A percentile compares a stretch with the other conserved stretches of the same genome.
Evolutionary conservation across 1,140 invertebrate species (phyloP).

Genomic region (Harpegnathos saltator): DNA sequence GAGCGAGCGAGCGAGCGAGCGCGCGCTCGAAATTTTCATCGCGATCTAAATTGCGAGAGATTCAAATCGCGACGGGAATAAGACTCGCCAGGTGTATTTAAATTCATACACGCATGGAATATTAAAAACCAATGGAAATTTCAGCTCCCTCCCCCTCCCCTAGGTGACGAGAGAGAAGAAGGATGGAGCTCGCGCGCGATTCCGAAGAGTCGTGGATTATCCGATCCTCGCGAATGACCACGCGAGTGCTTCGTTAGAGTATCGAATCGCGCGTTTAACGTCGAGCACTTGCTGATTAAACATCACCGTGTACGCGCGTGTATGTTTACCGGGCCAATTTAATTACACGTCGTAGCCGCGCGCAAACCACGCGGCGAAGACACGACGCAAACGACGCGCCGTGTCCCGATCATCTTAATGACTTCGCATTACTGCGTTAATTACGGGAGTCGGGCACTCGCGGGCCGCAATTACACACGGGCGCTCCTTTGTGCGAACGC

Average conservation of each 20-base stretch:
- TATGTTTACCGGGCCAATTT: neutral
- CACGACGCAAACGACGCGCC: constrained; percentile 24
- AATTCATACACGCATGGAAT: constrained; percentile 1
- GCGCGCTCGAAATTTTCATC: constrained; percentile 50
- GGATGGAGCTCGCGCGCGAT: neutral
- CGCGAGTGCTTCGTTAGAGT: neutral
- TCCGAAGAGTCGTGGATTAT: neutral
- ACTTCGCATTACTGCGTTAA: constrained; percentile 51
- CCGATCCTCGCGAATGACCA: neutral
- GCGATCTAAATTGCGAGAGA: constrained; percentile 47
- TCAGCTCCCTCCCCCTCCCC: no score
- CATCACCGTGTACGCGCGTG: neutral
- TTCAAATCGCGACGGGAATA: constrained; percentile 28
- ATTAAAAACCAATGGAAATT: neutral
- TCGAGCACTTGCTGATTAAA: constrained; percentile 7
- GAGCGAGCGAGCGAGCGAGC: no score
- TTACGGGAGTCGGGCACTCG: constrained; percentile 12
- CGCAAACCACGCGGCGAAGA: constrained; percentile 19
- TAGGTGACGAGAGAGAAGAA: neutral
- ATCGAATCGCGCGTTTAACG: constrained; percentile 11
- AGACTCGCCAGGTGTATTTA: constrained; percentile 23
- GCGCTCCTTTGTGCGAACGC: neutral
- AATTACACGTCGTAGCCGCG: constrained; percentile 30
- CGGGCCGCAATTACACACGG: constrained; percentile 13
- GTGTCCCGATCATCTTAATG: constrained; percentile 37